Conservation (phyloP, 2,797 vertebrate genomes). For the Nasua narica region DNA sequence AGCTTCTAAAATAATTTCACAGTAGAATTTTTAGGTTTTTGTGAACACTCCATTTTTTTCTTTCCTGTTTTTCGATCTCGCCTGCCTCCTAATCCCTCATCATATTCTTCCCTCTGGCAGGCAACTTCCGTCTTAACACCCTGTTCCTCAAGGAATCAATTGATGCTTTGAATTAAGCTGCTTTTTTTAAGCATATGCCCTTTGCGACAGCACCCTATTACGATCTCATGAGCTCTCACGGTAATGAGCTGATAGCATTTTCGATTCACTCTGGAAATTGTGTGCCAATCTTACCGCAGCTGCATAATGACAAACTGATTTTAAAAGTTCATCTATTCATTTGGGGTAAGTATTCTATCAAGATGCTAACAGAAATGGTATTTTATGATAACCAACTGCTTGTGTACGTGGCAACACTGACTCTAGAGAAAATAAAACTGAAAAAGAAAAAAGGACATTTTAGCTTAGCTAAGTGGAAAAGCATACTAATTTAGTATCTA, state of each 20-base stretch:
- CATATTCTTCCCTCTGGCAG: not conserved
- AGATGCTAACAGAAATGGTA: not conserved
- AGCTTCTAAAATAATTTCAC: conserved; percentile 3
- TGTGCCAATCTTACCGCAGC: not conserved
- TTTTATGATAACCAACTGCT: not conserved
- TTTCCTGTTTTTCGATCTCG: not conserved
- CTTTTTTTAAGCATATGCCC: not conserved
- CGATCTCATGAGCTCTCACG: not conserved
- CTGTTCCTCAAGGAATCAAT: not conserved
- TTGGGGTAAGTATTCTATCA: not conserved
- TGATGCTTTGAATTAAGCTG: conserved; percentile 3
- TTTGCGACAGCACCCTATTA: not conserved
- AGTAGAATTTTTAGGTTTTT: not conserved
- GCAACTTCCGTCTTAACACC: not conserved
- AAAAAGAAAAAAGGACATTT: not conserved
- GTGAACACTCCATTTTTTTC: not conserved
- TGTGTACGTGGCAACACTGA: not conserved
- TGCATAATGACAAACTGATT: not conserved
- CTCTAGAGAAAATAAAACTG: not conserved
- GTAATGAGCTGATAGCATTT: not conserved
- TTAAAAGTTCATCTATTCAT: conserved; percentile 13
- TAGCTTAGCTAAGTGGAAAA: not conserved
- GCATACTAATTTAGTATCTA: not conserved
- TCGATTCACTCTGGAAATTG: not conserved
- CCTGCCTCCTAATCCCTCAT: not conserved